These are phyloP conservation scores for Turritopsis dohrnii DNA, from an alignment of 30 jellyfish, hydroid and myxozoan species.

Conservation along the genomic window DNA sequence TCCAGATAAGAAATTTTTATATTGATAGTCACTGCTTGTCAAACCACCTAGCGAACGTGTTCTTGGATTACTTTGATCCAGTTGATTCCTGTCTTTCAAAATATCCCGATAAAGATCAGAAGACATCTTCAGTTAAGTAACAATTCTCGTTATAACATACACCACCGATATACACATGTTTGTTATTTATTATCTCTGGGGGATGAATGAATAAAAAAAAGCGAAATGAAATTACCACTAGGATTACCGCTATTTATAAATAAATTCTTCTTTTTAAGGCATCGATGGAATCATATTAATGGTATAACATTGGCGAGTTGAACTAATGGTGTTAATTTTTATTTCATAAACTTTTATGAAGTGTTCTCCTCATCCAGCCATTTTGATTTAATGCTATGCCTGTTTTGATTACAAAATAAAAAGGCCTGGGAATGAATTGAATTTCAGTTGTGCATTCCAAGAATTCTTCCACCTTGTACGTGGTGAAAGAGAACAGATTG, in stretches of 20 bases:
- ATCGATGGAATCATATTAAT: background rate
- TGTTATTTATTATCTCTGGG: too few relatives aligned
- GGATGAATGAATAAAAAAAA: background rate
- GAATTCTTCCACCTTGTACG: background rate
- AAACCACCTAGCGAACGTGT: conserved; percentile 22
- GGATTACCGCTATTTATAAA: background rate
- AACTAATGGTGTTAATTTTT: background rate
- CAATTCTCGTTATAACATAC: background rate
- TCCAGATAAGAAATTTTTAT: conserved; percentile 24
- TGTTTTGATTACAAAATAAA: background rate
- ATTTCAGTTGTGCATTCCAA: background rate
- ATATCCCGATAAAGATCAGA: conserved; percentile 20
- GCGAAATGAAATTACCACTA: background rate
- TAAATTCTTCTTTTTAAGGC: background rate
- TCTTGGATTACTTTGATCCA: conserved; percentile 26
- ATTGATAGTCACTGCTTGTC: conserved; percentile 26
- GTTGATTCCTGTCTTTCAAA: conserved; percentile 28
- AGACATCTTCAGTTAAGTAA: conserved; percentile 8
- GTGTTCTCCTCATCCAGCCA: background rate
- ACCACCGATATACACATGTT: background rate
- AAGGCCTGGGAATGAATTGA: background rate
- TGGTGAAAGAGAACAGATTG: background rate
- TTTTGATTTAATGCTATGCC: background rate
- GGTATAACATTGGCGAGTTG: background rate
- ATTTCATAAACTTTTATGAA: background rate